phyloP scores from a whole-genome alignment of 1,140 invertebrate genomes.

The Procambarus clarkii region DNA sequence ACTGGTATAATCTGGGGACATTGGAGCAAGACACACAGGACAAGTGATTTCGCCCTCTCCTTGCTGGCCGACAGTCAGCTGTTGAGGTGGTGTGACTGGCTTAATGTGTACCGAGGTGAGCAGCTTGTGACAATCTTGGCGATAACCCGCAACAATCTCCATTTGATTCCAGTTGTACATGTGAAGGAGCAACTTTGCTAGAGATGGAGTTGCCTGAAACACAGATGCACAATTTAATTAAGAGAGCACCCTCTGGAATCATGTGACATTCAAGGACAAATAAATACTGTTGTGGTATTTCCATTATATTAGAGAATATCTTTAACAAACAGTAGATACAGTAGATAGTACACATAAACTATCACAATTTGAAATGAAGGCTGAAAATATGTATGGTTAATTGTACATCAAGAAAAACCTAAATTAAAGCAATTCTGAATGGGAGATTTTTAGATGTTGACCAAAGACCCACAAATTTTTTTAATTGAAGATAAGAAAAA shows the following conservation, averaged over 20 bases:
- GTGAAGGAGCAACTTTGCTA: conserved; percentile 93
- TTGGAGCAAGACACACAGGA: conserved; percentile 80
- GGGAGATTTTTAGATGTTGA: no score
- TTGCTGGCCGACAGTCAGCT: conserved; percentile 56
- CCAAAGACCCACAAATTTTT: no score
- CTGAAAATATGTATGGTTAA: no score
- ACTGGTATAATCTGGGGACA: conserved; percentile 82
- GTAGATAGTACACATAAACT: no score
- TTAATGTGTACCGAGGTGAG: conserved; percentile 89
- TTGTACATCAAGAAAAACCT: no score
- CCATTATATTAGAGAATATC: no score
- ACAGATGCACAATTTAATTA: neutral
- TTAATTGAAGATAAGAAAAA: no score
- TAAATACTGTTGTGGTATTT: neutral
- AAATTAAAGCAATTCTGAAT: no score
- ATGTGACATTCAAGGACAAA: neutral
- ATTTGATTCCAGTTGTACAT: conserved; percentile 90
- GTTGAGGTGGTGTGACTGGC: conserved; percentile 78
- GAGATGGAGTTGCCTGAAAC: conserved; percentile 87
- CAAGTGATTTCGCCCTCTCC: conserved; percentile 75
- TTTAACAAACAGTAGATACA: no score
- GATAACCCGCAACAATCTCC: conserved; percentile 87
- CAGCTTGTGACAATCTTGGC: conserved; percentile 85
- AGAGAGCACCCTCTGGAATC: neutral
- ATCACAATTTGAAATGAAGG: no score